Base-by-base conservation (phyloP, 2,888 invertebrate species). In the Aethes cnicana region DNA sequence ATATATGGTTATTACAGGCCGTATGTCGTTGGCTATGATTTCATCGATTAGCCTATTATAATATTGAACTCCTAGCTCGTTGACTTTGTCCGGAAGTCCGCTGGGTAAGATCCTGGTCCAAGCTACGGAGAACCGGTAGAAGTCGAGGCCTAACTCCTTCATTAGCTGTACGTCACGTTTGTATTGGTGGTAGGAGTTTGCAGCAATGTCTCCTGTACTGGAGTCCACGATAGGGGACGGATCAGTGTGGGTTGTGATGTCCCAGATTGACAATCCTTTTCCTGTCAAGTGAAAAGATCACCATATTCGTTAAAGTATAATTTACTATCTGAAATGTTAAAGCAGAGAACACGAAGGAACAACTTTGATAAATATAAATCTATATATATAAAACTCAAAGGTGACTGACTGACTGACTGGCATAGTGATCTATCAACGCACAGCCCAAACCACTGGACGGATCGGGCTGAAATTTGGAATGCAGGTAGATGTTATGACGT, bases 11-110 rank as follows among this genome's bases (percentile, higher is more conserved):
- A 88, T 80, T 69, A 91, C 74, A 2, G 93, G 93, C 12, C 80
- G 69, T 48, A 93, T 92, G 9, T 81, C 84, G 54, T 85, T 88
- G 3, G 72, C 81, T 4, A 92, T 58, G 11, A 94, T 77, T 54
- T 90, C 92, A 66, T 94, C 81, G 26, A 95, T 92, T 28, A 95
- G 68, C 53, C 91, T 81, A 61, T 92, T 92, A 72, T 95, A 95
- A 73, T 94, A 93, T 18, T 88, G 74, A 3, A 95, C 81, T 11
- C 93, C 95, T 1, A 86, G 85, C 37, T 82, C 76, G 69, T 92
- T 95, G 4, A 93, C 73, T 3, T 82, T 66, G 58, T 90, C 84
- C 35, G 81, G 72, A 52, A 83, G 80, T 17, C 93, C 94, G 23
- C 80, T 84, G 0, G 94, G 93, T 58, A 94, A 75, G 23, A 94